These are phyloP conservation scores for Rynchops niger DNA, from an alignment of 2,113 vertebrate genomes.

Conservation along the genomic window DNA sequence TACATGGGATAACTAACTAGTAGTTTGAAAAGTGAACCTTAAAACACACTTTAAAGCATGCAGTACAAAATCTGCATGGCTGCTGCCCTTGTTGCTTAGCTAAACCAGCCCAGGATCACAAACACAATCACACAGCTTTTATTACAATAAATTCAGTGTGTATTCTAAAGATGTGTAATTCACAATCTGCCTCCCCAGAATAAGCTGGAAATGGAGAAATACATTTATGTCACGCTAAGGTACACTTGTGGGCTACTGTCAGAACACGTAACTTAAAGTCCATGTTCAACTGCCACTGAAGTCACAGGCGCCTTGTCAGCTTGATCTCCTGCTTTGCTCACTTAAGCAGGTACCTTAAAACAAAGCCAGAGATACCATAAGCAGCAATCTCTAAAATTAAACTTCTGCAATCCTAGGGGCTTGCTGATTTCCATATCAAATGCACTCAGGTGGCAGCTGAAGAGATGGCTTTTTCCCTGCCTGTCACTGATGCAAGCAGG, in stretches of 20 bases:
- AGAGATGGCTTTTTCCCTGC: background rate
- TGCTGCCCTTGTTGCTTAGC: background rate
- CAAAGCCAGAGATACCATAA: background rate
- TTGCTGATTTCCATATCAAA: constrained; percentile 28
- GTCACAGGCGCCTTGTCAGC: background rate
- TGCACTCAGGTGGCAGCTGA: background rate
- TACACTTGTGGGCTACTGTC: background rate
- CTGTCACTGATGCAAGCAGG: background rate
- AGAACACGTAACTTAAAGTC: background rate
- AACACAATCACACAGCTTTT: background rate
- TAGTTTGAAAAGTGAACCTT: background rate
- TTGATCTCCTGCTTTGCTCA: background rate
- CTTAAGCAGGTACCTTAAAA: background rate
- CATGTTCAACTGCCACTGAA: background rate
- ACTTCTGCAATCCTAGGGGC: background rate
- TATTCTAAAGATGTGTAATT: background rate
- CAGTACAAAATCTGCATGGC: background rate
- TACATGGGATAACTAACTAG: background rate
- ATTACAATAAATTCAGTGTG: background rate
- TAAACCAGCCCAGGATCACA: background rate
- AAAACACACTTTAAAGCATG: background rate
- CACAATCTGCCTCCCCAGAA: background rate
- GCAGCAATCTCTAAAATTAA: background rate
- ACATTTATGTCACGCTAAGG: background rate
- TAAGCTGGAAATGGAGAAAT: background rate